Evolutionary conservation across 2,113 vertebrate species (phyloP), one percentile per base, ranked within the genome.

Genomic region (Dicentrarchus labrax): DNA sequence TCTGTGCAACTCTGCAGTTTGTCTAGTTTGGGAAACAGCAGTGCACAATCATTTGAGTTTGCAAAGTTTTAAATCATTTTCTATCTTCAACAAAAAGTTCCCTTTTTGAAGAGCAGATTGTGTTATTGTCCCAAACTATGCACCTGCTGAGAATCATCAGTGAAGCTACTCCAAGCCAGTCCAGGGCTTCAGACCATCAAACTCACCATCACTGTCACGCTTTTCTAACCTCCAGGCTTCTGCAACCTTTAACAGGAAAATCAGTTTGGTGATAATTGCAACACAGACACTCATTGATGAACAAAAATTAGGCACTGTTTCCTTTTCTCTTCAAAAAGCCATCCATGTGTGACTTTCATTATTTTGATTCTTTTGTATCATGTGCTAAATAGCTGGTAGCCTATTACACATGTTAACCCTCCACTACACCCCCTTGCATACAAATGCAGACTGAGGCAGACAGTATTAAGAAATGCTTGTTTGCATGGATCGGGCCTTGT

Each of bases 401-500:
- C 45, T 59, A 24, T 72, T 54, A 78, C 24, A 71, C 24, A 54
- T 56, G 62, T 61, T 74, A 83, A 80, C 66, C 45, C 59, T 69
- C 56, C 53, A 2, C 16, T 8, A 11, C 68, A 7, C 7, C 2
- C 30, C 24, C 71, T 7, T 65, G 82, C 79, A 91, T 83, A 72
- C 57, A 67, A 71, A 89, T 74, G 59, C 64, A 81, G 16, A 51
- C 47, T 10, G 30, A 64, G 54, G 57, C 83, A 72, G 86, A 80
- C 65, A 65, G 69, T 59, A 36, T 85, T 82, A 86, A 84, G 64
- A 92, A 60, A 75, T 75, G 82, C 86, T 77, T 88, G 88, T 91
- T 86, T 91, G 84, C 85, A 87, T 86, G 71, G 80, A 90, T 82
- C n/a, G 36, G 69, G 75, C 81, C 82, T 83, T 86, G 86, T 90